These are phyloP conservation scores for Salvator merianae DNA, from an alignment of 2,113 vertebrate genomes.

Conservation along the genomic window DNA sequence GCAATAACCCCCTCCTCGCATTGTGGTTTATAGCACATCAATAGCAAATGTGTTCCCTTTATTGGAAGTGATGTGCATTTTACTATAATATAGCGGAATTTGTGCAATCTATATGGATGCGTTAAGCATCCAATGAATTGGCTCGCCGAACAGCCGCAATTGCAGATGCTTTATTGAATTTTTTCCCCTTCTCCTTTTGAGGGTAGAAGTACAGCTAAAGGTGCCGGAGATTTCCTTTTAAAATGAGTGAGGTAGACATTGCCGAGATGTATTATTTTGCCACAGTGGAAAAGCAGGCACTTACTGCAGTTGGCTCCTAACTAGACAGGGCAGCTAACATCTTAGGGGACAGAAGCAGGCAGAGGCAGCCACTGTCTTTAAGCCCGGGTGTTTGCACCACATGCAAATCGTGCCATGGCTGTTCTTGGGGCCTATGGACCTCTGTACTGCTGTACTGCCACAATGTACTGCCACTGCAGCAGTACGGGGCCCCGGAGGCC, in stretches of 20 bases:
- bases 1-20: conserved; percentile 63
- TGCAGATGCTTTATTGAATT: conserved; percentile 53
- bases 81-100: conserved; percentile 68
- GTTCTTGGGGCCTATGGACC: too few species aligned
- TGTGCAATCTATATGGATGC: conserved; percentile 63
- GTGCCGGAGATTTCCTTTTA: conserved; percentile 34
- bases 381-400: too few species aligned
- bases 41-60: conserved; percentile 68
- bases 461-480: too few species aligned
- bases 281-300: neutral
- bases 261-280: neutral
- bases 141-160: conserved; percentile 53
- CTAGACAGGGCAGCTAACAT: neutral
- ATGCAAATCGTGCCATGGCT: too few species aligned
- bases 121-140: conserved; percentile 66
- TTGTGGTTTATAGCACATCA: conserved; percentile 71
- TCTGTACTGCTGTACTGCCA: too few species aligned
- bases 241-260: conserved; percentile 4
- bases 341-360: neutral
- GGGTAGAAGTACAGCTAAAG: conserved; percentile 28
- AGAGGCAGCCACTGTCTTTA: too few species aligned
- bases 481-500: too few species aligned
- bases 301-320: neutral
- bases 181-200: conserved; percentile 23
- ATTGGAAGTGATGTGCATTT: conserved; percentile 64